Evolutionary conservation across 2,113 vertebrate genomes (phyloP).

Genomic region (Gallinago undulata): DNA sequence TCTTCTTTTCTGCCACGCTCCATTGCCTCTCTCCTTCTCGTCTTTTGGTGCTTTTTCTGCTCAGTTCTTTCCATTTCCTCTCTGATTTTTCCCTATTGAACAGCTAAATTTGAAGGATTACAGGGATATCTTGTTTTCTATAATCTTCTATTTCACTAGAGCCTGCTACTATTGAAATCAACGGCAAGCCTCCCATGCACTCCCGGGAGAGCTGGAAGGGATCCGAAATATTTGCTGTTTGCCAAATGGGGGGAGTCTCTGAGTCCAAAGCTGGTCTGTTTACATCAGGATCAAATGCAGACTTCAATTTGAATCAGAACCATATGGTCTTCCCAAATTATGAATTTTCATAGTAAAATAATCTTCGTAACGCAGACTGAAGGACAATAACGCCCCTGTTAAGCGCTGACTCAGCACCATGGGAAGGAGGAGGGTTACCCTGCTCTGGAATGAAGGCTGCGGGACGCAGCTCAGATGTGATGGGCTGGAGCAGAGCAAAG

Average conservation of each 20-base stretch:
- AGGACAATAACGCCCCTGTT: background rate
- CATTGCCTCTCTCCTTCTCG: background rate
- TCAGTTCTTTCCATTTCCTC: background rate
- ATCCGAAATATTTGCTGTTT: conserved; percentile 39
- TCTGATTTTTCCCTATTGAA: conserved; percentile 33
- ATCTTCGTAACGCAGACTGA: background rate
- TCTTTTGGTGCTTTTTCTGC: background rate
- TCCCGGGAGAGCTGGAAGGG: background rate
- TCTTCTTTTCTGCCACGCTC: background rate
- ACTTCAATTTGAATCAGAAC: conserved; percentile 10
- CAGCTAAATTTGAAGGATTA: conserved; percentile 41
- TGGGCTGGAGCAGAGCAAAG: background rate
- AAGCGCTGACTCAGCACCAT: background rate
- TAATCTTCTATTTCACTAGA: conserved; percentile 57
- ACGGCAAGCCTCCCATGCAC: background rate
- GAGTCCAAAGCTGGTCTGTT: conserved; percentile 48
- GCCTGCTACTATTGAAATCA: background rate
- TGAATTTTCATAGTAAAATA: background rate
- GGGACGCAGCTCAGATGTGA: background rate
- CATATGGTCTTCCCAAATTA: background rate
- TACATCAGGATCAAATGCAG: conserved; percentile 20
- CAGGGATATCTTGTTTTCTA: conserved; percentile 57
- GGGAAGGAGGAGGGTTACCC: background rate
- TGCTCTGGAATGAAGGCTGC: background rate
- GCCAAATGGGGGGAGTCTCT: background rate